These are phyloP conservation scores for Sorex maritimensis DNA, from an alignment of 2,797 vertebrate species.

Conservation along the genomic window DNA sequence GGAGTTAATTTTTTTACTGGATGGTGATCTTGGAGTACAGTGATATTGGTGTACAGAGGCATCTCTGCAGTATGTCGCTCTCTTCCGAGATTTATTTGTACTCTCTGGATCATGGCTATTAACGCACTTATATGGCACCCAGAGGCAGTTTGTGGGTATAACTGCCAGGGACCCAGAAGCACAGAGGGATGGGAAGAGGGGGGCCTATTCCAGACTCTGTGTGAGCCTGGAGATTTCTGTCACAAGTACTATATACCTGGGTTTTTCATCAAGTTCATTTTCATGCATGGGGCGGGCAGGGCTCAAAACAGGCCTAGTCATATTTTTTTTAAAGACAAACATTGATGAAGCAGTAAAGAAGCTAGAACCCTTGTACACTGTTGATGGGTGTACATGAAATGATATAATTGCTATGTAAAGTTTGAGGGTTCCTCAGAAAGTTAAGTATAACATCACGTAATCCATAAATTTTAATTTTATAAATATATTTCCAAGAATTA, in stretches of 20 bases:
- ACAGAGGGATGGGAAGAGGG: neutral
- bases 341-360: neutral
- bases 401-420: neutral
- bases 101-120: too few species aligned
- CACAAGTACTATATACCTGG: too few species aligned
- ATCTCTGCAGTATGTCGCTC: too few species aligned
- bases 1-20: too few species aligned
- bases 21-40: neutral
- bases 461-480: neutral
- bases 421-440: neutral
- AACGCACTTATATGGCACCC: too few species aligned
- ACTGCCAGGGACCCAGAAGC: too few species aligned
- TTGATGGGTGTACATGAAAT: neutral
- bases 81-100: too few species aligned
- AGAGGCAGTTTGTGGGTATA: too few species aligned
- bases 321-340: neutral
- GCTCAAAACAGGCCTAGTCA: neutral
- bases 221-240: too few species aligned
- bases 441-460: neutral
- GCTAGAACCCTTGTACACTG: neutral
- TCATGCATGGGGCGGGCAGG: too few species aligned
- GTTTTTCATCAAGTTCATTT: too few species aligned
- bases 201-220: too few species aligned
- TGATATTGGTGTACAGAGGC: neutral
- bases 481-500: neutral